Conservation (phyloP, 2,888 invertebrate genomes). For the Odontomyia ornata region DNA sequence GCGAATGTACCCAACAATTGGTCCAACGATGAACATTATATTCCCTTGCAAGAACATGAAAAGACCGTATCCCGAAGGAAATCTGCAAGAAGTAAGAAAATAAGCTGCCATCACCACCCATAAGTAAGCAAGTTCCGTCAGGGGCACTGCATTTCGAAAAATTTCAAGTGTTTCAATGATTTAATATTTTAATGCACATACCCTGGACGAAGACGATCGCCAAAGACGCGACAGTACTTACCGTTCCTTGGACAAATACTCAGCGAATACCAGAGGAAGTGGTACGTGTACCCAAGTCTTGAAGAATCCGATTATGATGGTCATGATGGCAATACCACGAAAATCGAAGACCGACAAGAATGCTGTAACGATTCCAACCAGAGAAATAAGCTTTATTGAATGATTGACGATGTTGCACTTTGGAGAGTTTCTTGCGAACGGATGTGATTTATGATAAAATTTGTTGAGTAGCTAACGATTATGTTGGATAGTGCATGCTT, state of each 20-base stretch:
- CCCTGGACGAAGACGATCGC: background rate
- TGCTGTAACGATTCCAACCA: conserved; percentile 59
- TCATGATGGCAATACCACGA: conserved; percentile 68
- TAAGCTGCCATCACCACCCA: background rate
- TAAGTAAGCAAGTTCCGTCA: background rate
- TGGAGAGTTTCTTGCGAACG: background rate
- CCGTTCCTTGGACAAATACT: conserved; percentile 71
- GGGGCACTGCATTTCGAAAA: conserved; percentile 22
- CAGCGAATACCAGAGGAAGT: conserved; percentile 75
- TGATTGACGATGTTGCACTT: conserved; percentile 31
- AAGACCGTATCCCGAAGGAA: conserved; percentile 77
- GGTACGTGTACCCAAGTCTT: conserved; percentile 77
- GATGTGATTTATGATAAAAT: conserved; percentile 24
- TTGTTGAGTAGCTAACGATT: background rate
- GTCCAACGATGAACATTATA: conserved; percentile 73
- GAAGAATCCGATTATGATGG: conserved; percentile 72
- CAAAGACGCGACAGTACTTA: conserved; percentile 47
- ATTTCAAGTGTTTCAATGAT: conserved; percentile 32
- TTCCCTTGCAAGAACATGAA: conserved; percentile 77
- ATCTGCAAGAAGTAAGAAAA: conserved; percentile 61
- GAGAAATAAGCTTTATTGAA: conserved; percentile 14
- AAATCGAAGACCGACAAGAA: conserved; percentile 66
- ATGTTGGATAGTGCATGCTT: no score
- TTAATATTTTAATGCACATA: conserved; percentile 30
- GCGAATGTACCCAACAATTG: conserved; percentile 72